phyloP scores from a whole-genome alignment of 2,888 invertebrate species.

The Odontocolon sp. region DNA sequence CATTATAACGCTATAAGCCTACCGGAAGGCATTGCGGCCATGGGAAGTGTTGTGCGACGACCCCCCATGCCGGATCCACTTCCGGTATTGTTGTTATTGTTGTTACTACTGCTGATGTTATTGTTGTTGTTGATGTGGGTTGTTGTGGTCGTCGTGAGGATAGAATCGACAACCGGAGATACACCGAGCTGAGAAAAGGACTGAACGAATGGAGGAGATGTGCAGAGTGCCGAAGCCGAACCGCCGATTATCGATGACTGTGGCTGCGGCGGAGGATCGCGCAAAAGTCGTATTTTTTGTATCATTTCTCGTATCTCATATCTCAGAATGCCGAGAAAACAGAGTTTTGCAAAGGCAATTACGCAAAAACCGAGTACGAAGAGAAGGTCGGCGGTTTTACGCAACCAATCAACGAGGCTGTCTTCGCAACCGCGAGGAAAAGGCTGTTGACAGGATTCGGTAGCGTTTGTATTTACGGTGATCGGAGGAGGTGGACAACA shows the following conservation, averaged over 20 bases:
- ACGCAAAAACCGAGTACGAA: conserved; percentile 93
- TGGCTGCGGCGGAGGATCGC: conserved; percentile 69
- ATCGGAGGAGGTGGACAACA: conserved; percentile 69
- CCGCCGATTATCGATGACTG: conserved; percentile 51
- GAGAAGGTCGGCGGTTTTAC: conserved; percentile 90
- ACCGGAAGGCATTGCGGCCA: conserved; percentile 61
- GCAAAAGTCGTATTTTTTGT: conserved; percentile 92
- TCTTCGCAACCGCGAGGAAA: conserved; percentile 86
- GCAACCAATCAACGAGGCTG: conserved; percentile 87
- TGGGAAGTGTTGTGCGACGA: conserved; percentile 62
- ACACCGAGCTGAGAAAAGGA: conserved; percentile 73
- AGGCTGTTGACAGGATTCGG: conserved; percentile 71
- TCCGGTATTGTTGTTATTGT: conserved; percentile 45
- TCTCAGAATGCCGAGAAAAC: conserved; percentile 92
- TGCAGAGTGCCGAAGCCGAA: conserved; percentile 48
- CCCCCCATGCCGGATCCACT: conserved; percentile 54
- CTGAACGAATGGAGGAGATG: conserved; percentile 73
- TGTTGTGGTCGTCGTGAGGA: conserved; percentile 58
- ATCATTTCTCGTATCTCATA: conserved; percentile 96
- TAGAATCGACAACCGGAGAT: conserved; percentile 63
- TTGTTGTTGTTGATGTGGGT: conserved; percentile 57
- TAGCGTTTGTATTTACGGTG: conserved; percentile 53
- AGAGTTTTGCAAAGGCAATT: conserved; percentile 93
- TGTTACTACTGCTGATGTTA: conserved; percentile 49
- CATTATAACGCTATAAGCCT: background rate